Percentiles rank a stretch among this genome's conserved stretches.
Conservation (phyloP, 1,140 invertebrate genomes). For the Palaemon carinicauda region DNA sequence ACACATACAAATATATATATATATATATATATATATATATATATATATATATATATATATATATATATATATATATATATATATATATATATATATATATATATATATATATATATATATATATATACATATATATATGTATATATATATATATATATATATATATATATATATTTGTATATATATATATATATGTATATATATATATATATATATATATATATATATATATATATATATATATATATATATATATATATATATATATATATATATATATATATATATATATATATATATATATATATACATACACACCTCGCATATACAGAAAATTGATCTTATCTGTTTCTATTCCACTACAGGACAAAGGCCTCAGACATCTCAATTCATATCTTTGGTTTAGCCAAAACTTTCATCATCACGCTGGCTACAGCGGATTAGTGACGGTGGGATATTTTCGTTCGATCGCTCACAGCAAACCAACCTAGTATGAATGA, state of each 20-base stretch:
- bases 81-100: slow-evolving; percentile 1
- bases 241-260: background rate
- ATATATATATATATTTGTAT: background rate
- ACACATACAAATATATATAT: background rate
- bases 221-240: slow-evolving; percentile 6
- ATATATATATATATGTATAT: background rate
- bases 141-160: background rate
- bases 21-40: background rate
- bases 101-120: slow-evolving; percentile 5
- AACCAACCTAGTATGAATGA: no score
- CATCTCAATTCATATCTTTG: no score
- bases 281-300: slow-evolving; percentile 1
- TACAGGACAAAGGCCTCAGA: background rate
- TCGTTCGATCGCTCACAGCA: no score
- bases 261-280: background rate
- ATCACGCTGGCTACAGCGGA: no score
- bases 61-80: slow-evolving; percentile 1
- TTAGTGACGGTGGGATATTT: no score
- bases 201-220: background rate
- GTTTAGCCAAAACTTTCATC: no score
- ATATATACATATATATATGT: background rate
- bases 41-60: slow-evolving; percentile 1
- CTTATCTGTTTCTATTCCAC: background rate
- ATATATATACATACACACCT: slow-evolving; percentile 1
- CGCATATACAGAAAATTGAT: background rate